Conservation (phyloP, 2,113 vertebrate genomes). For the Sialia sialis region DNA sequence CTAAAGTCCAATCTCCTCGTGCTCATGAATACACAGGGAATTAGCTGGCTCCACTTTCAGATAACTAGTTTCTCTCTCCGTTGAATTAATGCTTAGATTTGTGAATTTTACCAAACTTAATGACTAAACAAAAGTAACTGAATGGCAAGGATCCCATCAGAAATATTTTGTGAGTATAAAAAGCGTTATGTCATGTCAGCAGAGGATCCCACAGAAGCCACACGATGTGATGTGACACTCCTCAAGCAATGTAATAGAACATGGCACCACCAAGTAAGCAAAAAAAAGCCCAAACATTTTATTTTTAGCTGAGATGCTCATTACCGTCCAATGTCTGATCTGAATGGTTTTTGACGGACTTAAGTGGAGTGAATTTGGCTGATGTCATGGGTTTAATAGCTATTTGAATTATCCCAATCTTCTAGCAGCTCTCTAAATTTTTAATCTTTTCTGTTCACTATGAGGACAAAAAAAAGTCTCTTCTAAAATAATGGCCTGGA, state of each 20-base stretch:
- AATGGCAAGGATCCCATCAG: background rate
- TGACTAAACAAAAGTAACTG: background rate
- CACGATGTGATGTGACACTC: slow-evolving; percentile 50
- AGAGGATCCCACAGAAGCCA: slow-evolving; percentile 13
- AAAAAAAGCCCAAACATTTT: slow-evolving; percentile 59
- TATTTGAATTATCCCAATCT: slow-evolving; percentile 45
- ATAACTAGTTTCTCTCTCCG: background rate
- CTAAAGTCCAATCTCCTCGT: background rate
- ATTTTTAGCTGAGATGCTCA: slow-evolving; percentile 66
- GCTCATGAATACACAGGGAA: background rate
- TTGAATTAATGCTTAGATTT: background rate
- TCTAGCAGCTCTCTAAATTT: slow-evolving; percentile 45
- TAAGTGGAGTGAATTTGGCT: slow-evolving; percentile 51
- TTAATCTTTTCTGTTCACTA: slow-evolving; percentile 43
- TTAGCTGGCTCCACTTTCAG: background rate
- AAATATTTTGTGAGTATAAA: slow-evolving; percentile 28
- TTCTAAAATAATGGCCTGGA: slow-evolving; percentile 50
- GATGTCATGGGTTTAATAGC: slow-evolving; percentile 55
- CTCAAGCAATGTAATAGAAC: slow-evolving; percentile 60
- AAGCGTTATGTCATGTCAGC: slow-evolving; percentile 55
- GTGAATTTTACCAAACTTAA: slow-evolving; percentile 1
- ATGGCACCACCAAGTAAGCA: slow-evolving; percentile 63
- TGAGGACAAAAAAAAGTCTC: slow-evolving; percentile 39
- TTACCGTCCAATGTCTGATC: slow-evolving; percentile 47
- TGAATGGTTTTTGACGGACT: slow-evolving; percentile 51